A percentile compares a stretch with the other conserved stretches of the same genome.
Conservation (phyloP, 2,888 invertebrate genomes). For the Dicycla oo region DNA sequence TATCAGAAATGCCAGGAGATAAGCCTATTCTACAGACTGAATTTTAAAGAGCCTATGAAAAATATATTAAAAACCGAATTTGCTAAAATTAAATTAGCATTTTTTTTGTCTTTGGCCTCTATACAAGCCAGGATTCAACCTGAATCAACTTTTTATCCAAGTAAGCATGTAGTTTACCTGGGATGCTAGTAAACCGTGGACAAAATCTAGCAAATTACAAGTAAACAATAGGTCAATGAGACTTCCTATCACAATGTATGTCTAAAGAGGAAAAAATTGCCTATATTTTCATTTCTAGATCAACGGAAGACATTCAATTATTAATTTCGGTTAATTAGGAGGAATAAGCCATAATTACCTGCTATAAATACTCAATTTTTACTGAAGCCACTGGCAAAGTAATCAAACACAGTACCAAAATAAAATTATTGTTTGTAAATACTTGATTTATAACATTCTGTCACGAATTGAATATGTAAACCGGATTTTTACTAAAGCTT, state of each 20-base stretch:
- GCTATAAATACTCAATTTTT: slow-evolving; percentile 33
- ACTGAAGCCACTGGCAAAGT: neutral
- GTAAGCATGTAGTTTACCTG: neutral
- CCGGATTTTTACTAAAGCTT: neutral
- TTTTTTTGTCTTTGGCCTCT: neutral
- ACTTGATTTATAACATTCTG: slow-evolving; percentile 19
- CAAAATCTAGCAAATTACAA: neutral
- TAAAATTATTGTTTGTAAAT: slow-evolving; percentile 2
- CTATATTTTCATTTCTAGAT: neutral
- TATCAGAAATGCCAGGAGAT: neutral
- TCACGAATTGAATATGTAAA: neutral
- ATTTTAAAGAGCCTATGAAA: no score
- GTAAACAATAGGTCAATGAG: neutral
- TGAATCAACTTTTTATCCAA: no score
- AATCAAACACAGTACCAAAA: neutral
- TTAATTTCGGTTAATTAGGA: neutral
- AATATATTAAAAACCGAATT: neutral
- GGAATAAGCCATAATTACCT: slow-evolving; percentile 42
- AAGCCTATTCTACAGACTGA: no score
- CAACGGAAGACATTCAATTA: neutral
- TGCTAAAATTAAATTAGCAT: no score
- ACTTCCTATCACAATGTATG: neutral
- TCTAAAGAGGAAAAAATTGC: rapidly evolving
- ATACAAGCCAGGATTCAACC: neutral
- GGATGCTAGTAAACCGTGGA: neutral